Evolutionary conservation across 1,140 invertebrate genomes (phyloP), one percentile per base, ranked within the genome.

Genomic region (Penaeus indicus): DNA sequence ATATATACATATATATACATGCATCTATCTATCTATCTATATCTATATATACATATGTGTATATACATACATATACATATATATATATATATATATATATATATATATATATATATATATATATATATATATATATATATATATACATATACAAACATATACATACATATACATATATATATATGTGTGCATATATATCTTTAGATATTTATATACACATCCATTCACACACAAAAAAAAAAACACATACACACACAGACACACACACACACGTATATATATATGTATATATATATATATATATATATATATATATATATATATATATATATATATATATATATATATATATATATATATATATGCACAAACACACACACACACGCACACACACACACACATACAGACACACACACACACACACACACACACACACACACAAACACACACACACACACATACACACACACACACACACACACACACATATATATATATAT

Each of bases 131-230:
- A 69, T 21, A 69, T 21, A 69, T 21, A 69, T 21, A 69, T 32
- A 69, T 21, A 69, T 32, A 69, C 4, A 69, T 22, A 69, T 22
- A 69, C 4, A 69, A 1, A 69, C 4, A 69, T 22, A 69, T 69
- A 69, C 22, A 69, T 69, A 69, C 22, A 69, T 69, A 69, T 69
- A 69, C 22, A 69, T 69, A 69, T 69, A 69, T 69, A 69, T 69
- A 69, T 69, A 69, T 69, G 22, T 69, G 22, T 69, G 22, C 22
- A 22, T 69, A 69, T 69, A 69, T 22, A 69, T 69, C 10, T 69
- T 16, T 22, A 69, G 1, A 69, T 22, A 69, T 22, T 16, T 69
- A 4, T 4, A 69, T 22, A 69, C 67, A 69, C 22, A 69, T 69
- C 0, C 32, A 69, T 69, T 16, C 22, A 69, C 22, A 69, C 10